Evolutionary conservation across 2,113 vertebrate genomes (phyloP).

Genomic region (Camelus dromedarius): DNA sequence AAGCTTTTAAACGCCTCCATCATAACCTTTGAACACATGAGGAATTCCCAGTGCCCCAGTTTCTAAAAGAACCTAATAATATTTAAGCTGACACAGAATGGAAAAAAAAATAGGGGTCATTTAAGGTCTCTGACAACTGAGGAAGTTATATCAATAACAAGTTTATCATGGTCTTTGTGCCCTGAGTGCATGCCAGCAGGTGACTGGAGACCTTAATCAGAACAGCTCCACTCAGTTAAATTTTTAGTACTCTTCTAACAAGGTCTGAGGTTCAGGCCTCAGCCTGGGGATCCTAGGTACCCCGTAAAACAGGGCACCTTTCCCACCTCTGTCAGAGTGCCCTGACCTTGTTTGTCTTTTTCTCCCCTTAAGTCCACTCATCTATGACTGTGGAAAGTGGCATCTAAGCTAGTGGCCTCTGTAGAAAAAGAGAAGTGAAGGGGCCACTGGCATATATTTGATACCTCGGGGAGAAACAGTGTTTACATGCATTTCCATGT

Average conservation of each 20-base stretch:
- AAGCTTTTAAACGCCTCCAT: not conserved
- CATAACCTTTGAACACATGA: conserved; percentile 25
- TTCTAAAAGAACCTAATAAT: conserved; percentile 51
- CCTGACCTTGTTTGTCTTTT: not conserved
- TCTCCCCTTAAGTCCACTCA: not conserved
- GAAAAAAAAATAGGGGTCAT: not conserved
- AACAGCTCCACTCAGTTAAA: not conserved
- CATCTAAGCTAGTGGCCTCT: conserved; percentile 2
- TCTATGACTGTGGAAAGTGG: not conserved
- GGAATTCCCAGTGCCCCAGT: not conserved
- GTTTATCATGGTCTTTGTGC: not conserved
- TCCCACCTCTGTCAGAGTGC: not conserved
- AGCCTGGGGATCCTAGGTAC: not conserved
- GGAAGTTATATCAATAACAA: not conserved
- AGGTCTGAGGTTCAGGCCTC: not conserved
- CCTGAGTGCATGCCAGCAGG: not conserved
- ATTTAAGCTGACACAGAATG: not conserved
- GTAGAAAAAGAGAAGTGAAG: conserved; percentile 22
- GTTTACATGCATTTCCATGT: not conserved
- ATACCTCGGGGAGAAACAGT: not conserved
- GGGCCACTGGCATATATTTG: not conserved
- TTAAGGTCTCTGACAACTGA: conserved; percentile 5
- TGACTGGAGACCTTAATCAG: not conserved
- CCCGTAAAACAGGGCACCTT: not conserved
- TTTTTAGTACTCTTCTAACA: conserved; percentile 43